Evolutionary conservation across 1,140 invertebrate genomes (phyloP).

Genomic region (Drosophila sp.): DNA sequence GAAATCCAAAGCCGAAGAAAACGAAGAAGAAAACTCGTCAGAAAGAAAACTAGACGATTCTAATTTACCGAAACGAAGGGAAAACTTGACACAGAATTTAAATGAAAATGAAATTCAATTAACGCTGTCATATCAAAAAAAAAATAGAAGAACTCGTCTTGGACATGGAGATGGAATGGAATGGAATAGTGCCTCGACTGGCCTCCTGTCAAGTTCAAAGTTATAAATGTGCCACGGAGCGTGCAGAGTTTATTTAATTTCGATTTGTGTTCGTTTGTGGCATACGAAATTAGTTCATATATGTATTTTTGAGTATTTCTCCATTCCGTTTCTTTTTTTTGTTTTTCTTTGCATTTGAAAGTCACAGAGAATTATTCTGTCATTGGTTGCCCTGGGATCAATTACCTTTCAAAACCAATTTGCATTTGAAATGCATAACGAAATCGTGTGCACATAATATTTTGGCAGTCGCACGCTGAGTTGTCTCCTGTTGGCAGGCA

Average conservation of each 20-base stretch:
- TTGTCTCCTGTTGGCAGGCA: conserved; percentile 38
- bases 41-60: not conserved
- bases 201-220: conserved; percentile 72
- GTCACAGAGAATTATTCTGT: conserved; percentile 71
- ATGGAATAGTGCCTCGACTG: conserved; percentile 20
- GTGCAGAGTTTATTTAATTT: conserved; percentile 74
- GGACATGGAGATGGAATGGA: not conserved
- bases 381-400: conserved; percentile 63
- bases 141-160: conserved; percentile 15
- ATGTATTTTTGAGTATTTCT: conserved; percentile 26
- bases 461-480: conserved; percentile 63
- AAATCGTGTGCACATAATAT: conserved; percentile 71
- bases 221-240: conserved; percentile 67
- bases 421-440: conserved; percentile 79
- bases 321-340: conserved; percentile 16
- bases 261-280: conserved; percentile 40
- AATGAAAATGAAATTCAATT: conserved; percentile 75
- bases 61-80: conserved; percentile 14
- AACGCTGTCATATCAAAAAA: conserved; percentile 64
- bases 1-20: conserved; percentile 31
- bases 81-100: conserved; percentile 15
- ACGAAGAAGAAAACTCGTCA: not conserved
- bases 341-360: conserved; percentile 72
- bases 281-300: conserved; percentile 61
- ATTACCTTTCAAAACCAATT: conserved; percentile 79